A percentile compares a stretch with the other conserved stretches of the same genome.
These are phyloP conservation scores for Muscidifurax raptorellus DNA, from an alignment of 1,140 invertebrate species.

Conservation along the genomic window DNA sequence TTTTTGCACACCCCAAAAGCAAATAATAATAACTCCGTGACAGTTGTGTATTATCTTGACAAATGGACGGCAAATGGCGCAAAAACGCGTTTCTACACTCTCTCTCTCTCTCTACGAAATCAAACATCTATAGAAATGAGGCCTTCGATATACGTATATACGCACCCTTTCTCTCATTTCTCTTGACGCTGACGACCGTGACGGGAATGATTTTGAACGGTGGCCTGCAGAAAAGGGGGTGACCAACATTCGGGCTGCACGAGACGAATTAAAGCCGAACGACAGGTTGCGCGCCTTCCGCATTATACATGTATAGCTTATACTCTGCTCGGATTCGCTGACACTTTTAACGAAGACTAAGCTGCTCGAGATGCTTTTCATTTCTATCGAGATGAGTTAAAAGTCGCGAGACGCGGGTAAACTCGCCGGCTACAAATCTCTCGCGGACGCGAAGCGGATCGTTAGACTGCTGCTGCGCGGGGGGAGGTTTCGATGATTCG, in stretches of 20 bases:
- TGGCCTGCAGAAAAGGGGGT: not conserved
- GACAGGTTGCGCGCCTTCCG: constrained; percentile 45
- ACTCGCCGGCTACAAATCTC: not conserved
- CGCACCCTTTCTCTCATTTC: constrained; percentile 29
- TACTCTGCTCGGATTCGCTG: constrained; percentile 49
- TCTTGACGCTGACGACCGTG: constrained; percentile 8
- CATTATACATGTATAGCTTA: constrained; percentile 55
- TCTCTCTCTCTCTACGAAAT: no score
- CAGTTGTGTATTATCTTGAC: constrained; percentile 35
- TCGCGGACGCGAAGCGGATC: not conserved
- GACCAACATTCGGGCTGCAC: not conserved
- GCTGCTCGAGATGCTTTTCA: not conserved
- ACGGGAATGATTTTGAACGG: constrained; percentile 14
- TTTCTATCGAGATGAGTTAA: not conserved
- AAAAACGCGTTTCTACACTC: not conserved
- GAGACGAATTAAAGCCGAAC: constrained; percentile 35
- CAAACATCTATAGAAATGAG: constrained; percentile 10
- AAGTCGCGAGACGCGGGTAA: not conserved
- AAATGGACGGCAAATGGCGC: constrained; percentile 13
- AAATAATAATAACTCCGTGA: constrained; percentile 42
- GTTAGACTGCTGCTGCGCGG: not conserved
- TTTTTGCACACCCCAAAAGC: not conserved
- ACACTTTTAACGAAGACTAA: constrained; percentile 36
- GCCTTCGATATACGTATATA: not conserved
- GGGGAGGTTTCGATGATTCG: not conserved